Evolutionary conservation across 2,888 invertebrate species (phyloP).

Genomic region (Boloria selene): DNA sequence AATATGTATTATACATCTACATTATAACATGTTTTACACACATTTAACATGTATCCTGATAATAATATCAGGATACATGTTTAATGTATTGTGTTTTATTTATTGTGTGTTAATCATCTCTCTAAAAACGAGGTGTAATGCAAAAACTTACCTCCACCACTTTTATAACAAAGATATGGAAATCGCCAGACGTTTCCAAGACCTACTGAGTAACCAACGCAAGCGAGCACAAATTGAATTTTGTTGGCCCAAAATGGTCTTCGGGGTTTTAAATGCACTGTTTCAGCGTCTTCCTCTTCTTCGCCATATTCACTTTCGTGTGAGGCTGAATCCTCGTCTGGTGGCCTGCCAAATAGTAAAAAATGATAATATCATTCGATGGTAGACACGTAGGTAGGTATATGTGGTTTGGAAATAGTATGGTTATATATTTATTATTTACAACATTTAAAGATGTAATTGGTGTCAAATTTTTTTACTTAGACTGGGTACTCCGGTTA

Average conservation of each 20-base stretch:
- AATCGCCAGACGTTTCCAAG: conserved; percentile 96
- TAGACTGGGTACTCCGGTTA: too few relatives aligned
- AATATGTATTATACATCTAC: too few relatives aligned
- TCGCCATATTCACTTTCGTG: conserved; percentile 89
- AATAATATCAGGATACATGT: too few relatives aligned
- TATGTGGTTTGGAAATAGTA: background rate
- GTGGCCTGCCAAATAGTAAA: conserved; percentile 79
- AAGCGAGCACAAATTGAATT: conserved; percentile 93
- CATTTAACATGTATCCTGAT: too few relatives aligned
- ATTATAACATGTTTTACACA: too few relatives aligned
- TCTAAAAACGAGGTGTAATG: too few relatives aligned
- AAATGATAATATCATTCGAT: background rate
- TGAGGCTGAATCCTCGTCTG: conserved; percentile 88
- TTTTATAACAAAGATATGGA: conserved; percentile 95
- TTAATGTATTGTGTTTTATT: too few relatives aligned
- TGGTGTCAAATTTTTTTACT: too few relatives aligned
- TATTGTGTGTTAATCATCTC: too few relatives aligned
- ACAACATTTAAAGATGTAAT: too few relatives aligned
- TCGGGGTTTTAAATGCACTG: conserved; percentile 87
- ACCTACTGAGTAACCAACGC: conserved; percentile 94
- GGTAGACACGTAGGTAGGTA: background rate
- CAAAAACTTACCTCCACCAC: conserved; percentile 88
- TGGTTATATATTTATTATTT: background rate
- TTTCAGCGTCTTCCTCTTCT: conserved; percentile 87
- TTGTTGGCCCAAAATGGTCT: conserved; percentile 94